Base-by-base conservation (phyloP, 2,797 vertebrate species). In the Aplochiton taeniatus region DNA sequence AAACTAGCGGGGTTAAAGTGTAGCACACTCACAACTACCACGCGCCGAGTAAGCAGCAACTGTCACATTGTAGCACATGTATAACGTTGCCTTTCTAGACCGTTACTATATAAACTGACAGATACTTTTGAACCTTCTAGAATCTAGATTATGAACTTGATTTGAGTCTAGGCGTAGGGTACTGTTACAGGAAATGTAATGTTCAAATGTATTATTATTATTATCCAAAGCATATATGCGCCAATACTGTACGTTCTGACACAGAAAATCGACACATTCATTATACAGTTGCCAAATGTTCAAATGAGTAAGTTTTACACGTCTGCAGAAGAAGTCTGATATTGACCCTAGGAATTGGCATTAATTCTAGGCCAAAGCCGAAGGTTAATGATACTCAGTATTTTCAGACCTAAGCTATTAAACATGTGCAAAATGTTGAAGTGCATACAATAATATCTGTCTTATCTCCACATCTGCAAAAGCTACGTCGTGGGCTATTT, bases 381-480 rank as follows among this genome's bases (percentile, higher is more conserved):
- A 62, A 67, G 72, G 69, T 69, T 67, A 74, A 64, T n/a, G n/a
- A 61, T 20, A 71, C 58, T 60, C 68, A 76, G 77, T 71, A 72
- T 78, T 59, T 19, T 56, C 12, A 51, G 48, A 17, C 48, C 31
- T 31, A 31, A 6, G 31, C 20, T 69, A 20, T 66, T 20, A 55
- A n/a, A n/a, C n/a, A 81, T 70, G 65, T 73, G 57, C 60, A 73
- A 81, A 83, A 65, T 73, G 66, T 91, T 91, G 87, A 90, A 84
- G 83, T 76, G 75, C 83, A 81, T 75, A 74, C 77, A 81, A 68
- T 82, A 18, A 70, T 68, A 75, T 80, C 84, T 81, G 76, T 80
- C 84, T 81, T 81, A 88, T 77, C 71, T 77, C 73, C 82, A 90
- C 85, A 88, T 89, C 90, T 87, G 88, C 85, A 86, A 52, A 75